Base-by-base conservation (phyloP, 2,113 vertebrate genomes). In the Alouatta palliata region DNA sequence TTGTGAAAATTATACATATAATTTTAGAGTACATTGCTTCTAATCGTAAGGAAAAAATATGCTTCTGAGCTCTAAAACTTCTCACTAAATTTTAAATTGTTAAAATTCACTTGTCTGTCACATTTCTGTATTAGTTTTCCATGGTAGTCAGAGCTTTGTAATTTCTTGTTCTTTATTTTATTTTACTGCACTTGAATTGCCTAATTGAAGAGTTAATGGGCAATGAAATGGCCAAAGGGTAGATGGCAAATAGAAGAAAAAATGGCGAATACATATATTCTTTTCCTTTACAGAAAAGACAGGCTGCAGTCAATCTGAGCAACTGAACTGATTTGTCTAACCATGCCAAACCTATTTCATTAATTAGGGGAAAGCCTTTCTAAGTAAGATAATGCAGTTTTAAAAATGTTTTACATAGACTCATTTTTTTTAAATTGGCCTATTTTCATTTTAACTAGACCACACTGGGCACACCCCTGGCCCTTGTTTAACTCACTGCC, bases 121-220 rank as follows among this genome's bases (percentile, higher is more conserved):
- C 7, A 83, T 95, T 66, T 91, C 30, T 66, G 2, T 40, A 76
- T 68, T 95, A 82, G 11, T 86, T 96, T 95, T 49, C 14, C 6
- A 81, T 66, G 43, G 14, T 21, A 66, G 19, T 61, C 45, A 86
- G 54, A 88, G 3, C 58, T 89, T 71, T 94, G 32, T 6, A 86
- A 87, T 87, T 79, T 92, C 8, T 20, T 95, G 16, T 68, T 2
- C 2, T 95, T 89, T 45, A 43, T 71, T 88, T 92, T 58, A 54
- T 83, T 93, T 91, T 77, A 45, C 30, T 49, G 90, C 12, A 27
- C 45, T 71, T 95, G n/a, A 70, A 35, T 30, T 94, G 13, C 20
- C 11, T 94, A 92, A 79, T 37, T 95, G 45, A 68, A 93, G 7
- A 94, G 47, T 56, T 94, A 83, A 96, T 95, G 45, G 54, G 4